phyloP scores from a whole-genome alignment of 1,140 invertebrate species.

The Drosophila truncata region DNA sequence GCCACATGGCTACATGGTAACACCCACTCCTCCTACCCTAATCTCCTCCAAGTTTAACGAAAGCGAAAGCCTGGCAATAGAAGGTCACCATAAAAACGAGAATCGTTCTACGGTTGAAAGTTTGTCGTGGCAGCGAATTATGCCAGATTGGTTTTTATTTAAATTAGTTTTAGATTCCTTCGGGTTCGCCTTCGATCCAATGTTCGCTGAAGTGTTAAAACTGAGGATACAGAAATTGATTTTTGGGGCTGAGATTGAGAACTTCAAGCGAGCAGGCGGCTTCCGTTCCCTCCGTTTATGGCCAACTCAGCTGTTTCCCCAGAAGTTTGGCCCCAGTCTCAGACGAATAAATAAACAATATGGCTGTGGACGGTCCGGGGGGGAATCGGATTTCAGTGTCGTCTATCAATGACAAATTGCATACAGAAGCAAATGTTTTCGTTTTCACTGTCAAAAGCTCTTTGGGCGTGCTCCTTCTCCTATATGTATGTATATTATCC shows the following conservation, averaged over 20 bases:
- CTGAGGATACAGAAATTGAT: slow-evolving; percentile 69
- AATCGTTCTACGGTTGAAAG: slow-evolving; percentile 66
- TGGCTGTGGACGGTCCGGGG: slow-evolving; percentile 24
- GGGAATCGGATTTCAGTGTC: slow-evolving; percentile 55
- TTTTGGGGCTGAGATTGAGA: slow-evolving; percentile 35
- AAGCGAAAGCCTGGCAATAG: slow-evolving; percentile 55
- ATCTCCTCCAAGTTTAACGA: slow-evolving; percentile 67
- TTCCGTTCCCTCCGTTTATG: slow-evolving; percentile 34
- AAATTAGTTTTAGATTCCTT: slow-evolving; percentile 78
- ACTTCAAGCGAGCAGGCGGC: neutral
- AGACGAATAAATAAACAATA: slow-evolving; percentile 54
- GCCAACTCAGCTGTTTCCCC: slow-evolving; percentile 69
- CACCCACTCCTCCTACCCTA: slow-evolving; percentile 20
- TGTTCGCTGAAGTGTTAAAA: slow-evolving; percentile 77
- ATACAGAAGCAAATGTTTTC: slow-evolving; percentile 58
- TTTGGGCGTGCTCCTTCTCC: neutral
- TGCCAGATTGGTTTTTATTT: slow-evolving; percentile 82
- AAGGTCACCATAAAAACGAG: slow-evolving; percentile 68
- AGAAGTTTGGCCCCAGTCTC: slow-evolving; percentile 43
- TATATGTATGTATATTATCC: slow-evolving; percentile 20
- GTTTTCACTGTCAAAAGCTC: slow-evolving; percentile 36
- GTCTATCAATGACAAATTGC: slow-evolving; percentile 75
- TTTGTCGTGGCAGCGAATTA: slow-evolving; percentile 65
- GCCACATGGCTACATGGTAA: slow-evolving; percentile 35
- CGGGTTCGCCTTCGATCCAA: slow-evolving; percentile 9